Evolutionary conservation across 1,140 invertebrate genomes (phyloP), one percentile per base, ranked within the genome.

Genomic region (Pygmarrhopalites habei): DNA sequence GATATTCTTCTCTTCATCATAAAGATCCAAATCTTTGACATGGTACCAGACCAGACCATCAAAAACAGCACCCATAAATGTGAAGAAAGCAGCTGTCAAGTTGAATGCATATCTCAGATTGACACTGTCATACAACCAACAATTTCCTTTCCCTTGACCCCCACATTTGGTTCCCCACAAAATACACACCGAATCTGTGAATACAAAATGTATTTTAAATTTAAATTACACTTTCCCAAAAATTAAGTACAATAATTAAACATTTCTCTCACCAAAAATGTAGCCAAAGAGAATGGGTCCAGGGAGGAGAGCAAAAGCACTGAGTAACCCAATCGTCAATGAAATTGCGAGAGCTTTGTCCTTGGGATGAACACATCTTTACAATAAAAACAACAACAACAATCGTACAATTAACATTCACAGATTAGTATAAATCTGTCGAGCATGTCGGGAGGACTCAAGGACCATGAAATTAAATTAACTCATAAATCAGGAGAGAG

Each of bases 291-390:
- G n/a, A 58, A 70, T 70, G 2, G 68, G 68, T 21, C 58, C 53
- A 4, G 68, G 68, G 2, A 70, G 35, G 19, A 70, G 28, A 1
- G 68, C 68, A 26, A 68, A 47, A 52, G 60, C 21, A 35, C 66
- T 68, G 10, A 70, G 25, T 7, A 68, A 5, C 1, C 65, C 17
- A 19, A 70, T 62, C 17, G 28, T 67, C 2, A 74, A 32, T 29
- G 74, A 73, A 28, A 75, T 69, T 1, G 73, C 72, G 47, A 76
- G 66, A 30, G 67, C 70, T 52, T 74, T 73, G 44, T 76, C 74
- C 57, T 73, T 69, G 12, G 66, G 58, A n/a, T 71, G 66, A 15
- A 75, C 72, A 56, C 72, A 74, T 66, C 74, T 75, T 28, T 29
- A 44, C 57, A 19, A 29, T n/a, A n/a, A n/a, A n/a, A n/a, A n/a